Evolutionary conservation across 2,113 vertebrate genomes (phyloP), one percentile per base, ranked within the genome.

Genomic region (Indicator maculatus): DNA sequence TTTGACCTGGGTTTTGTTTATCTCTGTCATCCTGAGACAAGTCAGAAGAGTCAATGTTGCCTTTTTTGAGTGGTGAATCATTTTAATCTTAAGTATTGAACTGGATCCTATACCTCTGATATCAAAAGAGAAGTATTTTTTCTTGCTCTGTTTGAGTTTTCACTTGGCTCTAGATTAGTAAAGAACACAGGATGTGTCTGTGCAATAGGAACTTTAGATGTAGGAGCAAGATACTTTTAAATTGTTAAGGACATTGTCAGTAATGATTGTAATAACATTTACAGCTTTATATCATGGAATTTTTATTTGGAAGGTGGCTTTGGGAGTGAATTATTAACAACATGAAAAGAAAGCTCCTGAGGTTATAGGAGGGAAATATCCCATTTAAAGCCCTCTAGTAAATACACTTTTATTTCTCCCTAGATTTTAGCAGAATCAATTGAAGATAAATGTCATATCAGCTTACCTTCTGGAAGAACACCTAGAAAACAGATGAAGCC

Each of bases 341-440:
- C 8, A 11, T 33, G 31, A 44, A 55, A 23, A 44, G 30, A 44
- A 36, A 26, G 63, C 31, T 72, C 11, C 7, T 16, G 17, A 38
- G 14, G 10, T 76, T 90, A 76, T 33, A 53, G 30, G 8, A 86
- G 6, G 12, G 5, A 44, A 7, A 0, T 28, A 14, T 23, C 15
- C 89, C 4, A 39, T 26, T 58, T 71, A 64, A 63, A 77, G 3
- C 15, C 44, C 13, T 59, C 5, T 55, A 50, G 27, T 66, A 77
- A 91, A 81, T n/a, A 69, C 12, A 75, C 27, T 56, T 10, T 59
- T 92, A 95, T 85, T 1, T 50, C 89, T 8, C 23, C 12, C 47
- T 76, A 98, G 98, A 31, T 82, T 91, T 94, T 97, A 95, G 53
- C 91, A 65, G 96, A 96, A 38, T 84, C 94, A 53, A 1, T 53